A percentile compares a stretch with the other conserved stretches of the same genome.
Conservation (phyloP, 1,140 invertebrate genomes). For the Hyposmocoma kahamanoa region DNA sequence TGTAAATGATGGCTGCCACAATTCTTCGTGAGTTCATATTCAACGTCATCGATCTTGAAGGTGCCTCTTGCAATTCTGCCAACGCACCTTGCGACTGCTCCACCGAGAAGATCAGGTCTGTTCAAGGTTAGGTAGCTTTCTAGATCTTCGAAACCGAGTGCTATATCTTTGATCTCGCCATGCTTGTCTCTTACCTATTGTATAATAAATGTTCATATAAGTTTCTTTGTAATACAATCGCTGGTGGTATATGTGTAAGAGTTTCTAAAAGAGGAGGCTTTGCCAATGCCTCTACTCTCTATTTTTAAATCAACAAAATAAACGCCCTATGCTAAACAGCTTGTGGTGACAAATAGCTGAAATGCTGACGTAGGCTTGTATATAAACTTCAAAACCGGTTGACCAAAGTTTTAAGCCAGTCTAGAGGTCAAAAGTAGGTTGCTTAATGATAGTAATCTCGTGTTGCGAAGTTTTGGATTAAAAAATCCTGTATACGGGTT, state of each 20-base stretch:
- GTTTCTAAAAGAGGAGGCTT: not conserved
- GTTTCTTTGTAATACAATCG: not conserved
- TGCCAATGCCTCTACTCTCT: not conserved
- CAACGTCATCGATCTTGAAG: not conserved
- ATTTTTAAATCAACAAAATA: not conserved
- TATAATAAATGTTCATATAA: not conserved
- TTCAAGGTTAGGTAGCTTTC: not conserved
- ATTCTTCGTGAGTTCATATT: not conserved
- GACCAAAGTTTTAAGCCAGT: too few species aligned
- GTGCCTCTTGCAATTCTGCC: not conserved
- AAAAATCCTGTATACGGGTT: too few species aligned
- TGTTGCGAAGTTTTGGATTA: too few species aligned
- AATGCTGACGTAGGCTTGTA: too few species aligned
- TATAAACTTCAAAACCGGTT: too few species aligned
- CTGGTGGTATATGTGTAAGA: not conserved
- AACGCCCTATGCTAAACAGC: too few species aligned
- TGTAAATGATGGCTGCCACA: not conserved
- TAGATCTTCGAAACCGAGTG: not conserved
- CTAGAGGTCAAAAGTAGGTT: too few species aligned
- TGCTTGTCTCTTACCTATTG: not conserved
- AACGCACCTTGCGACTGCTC: not conserved
- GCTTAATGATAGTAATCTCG: too few species aligned
- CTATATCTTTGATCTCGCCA: not conserved
- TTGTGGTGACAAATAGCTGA: too few species aligned
- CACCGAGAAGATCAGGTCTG: not conserved